Evolutionary conservation across 92 coral and sea anemone species (phyloP), one percentile per base, ranked within the genome.

Genomic region (Muricea muricata): DNA sequence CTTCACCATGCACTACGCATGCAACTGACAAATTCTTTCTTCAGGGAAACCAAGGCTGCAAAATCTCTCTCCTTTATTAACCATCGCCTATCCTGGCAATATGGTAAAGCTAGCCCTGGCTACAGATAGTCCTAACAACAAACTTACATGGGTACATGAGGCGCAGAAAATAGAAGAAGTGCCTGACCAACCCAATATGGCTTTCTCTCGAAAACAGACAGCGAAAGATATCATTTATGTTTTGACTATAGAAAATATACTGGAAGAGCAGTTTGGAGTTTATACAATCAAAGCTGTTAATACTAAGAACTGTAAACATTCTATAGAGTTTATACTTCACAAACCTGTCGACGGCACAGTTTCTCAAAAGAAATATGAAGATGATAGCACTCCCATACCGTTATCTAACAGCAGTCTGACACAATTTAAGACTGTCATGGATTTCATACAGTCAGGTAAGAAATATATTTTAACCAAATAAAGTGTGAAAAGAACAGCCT

Each of bases 181-280:
- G 66, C 99, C 99, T 1, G 94, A 96, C 75, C 98, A 96, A 29
- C 98, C 97, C 2, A 90, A 90, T 33, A 88, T 96, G 91, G 99
- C 93, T 31, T 96, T 96, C 75, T 87, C 85, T 41, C 88, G 90
- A n/a, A 78, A 56, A 20, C 82, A 24, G 17, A 55, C 60, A 14
- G 39, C 47, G 5, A 54, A 78, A 14, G 52, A 78, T 17, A 34
- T 57, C 18, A 34, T 78, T 2, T 40, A 78, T 20, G 63, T 39
- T 30, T 21, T 78, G 12, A 78, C 61, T 7, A 57, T 78, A 14
- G 83, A 78, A 14, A 55, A 78, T 18, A 24, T 78, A 3, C 52
- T 34, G 33, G 29, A 33, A 35, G 31, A 78, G 15, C 83, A 78
- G 11, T 78, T 39, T 33, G 83, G 83, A 33, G 71, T 78, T 6